Conservation (phyloP, 2,888 invertebrate species). For the Leistus spinibarbis region DNA sequence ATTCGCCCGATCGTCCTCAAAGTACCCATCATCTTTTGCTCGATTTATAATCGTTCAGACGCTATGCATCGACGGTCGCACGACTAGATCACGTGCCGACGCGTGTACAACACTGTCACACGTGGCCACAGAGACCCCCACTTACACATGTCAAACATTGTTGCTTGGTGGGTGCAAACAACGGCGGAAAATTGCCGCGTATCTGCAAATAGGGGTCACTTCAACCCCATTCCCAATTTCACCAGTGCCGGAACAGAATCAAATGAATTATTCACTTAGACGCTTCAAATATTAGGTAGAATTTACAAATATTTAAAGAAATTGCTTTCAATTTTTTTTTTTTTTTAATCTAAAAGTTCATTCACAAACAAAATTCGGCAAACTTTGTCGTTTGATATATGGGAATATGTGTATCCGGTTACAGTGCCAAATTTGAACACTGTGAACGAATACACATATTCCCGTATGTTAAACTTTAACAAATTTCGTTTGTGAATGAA, state of each 20-base stretch:
- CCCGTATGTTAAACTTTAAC: no score
- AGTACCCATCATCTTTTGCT: slow-evolving; percentile 1
- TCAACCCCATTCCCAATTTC: neutral
- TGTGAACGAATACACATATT: no score
- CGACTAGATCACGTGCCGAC: slow-evolving; percentile 19
- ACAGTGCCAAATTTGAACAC: no score
- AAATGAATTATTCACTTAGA: neutral
- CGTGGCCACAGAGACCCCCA: slow-evolving; percentile 47
- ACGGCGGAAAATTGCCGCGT: slow-evolving; percentile 24
- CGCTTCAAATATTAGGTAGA: neutral
- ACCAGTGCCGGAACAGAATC: neutral
- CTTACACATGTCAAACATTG: slow-evolving; percentile 57
- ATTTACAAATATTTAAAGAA: no score
- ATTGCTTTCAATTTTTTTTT: no score
- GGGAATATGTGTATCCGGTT: no score
- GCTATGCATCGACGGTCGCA: neutral
- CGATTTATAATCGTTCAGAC: slow-evolving; percentile 25
- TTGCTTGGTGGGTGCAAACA: slow-evolving; percentile 42
- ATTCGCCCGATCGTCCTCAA: slow-evolving; percentile 4
- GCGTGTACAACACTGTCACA: slow-evolving; percentile 43
- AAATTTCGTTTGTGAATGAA: no score
- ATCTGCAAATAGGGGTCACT: neutral
- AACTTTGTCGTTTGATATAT: no score
- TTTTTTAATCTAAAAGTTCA: no score
- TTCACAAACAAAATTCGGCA: no score